Evolutionary conservation across 2,888 invertebrate species (phyloP), one percentile per base, ranked within the genome.

Genomic region (Eupsilia transversa): DNA sequence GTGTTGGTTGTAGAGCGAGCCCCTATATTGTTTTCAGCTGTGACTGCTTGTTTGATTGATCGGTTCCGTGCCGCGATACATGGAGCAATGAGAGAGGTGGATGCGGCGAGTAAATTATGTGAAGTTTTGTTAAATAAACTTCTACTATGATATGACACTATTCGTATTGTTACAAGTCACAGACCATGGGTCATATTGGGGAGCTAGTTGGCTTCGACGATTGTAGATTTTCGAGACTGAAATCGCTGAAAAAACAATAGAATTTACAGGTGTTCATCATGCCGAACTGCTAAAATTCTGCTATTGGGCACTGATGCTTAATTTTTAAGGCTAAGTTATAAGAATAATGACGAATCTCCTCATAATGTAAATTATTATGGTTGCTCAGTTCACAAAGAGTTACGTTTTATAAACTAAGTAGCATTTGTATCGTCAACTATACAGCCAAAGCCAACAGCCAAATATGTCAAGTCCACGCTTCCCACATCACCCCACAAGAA

Each of bases 11-110:
- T 87, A 83, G 75, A 74, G 84, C 74, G 67, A 77, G 82, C 38
- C 76, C 64, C 86, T 87, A 88, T 90, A 92, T 92, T 92, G 92
- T 92, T 92, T 92, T 89, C 88, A 88, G 88, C 83, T 85, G 87
- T 71, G 86, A 86, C 88, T 89, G 82, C 75, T 83, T 74, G 77
- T 76, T 82, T 92, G 92, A 92, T 92, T 89, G 92, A 92, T 92
- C 89, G 89, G 80, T 87, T 90, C 89, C 88, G 83, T 74, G 79
- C 66, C 82, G 76, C 75, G 80, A 41, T n/a, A 38, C 67, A 5
- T 33, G 57, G 57, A 80, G 61, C 52, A 23, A 46, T 27, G 49
- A 66, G n/a, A 66, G n/a, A 46, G 14, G 46, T 73, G 72, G 83
- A 84, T 67, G 61, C 80, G 86, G 77, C 72, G 73, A 61, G 59